phyloP scores from a whole-genome alignment of 2,797 vertebrate species.

The Erithacus rubecula region DNA sequence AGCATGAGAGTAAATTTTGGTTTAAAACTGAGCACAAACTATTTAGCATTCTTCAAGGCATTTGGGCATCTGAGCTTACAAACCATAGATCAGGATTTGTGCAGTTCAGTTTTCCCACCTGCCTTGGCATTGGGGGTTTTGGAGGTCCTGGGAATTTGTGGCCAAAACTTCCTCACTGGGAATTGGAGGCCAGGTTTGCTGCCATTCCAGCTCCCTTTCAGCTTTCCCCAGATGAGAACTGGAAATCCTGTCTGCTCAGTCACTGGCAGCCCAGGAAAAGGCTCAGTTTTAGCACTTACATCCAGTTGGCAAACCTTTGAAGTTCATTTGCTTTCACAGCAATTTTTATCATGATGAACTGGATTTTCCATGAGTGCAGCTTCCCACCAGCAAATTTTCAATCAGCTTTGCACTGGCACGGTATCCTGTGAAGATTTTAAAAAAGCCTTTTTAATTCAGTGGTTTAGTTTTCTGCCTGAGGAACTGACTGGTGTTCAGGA shows the following conservation, averaged over 20 bases:
- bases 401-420: not conserved
- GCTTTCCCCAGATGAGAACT: not conserved
- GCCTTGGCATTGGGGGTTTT: not conserved
- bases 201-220: not conserved
- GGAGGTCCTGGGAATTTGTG: not conserved
- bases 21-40: not conserved
- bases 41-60: not conserved
- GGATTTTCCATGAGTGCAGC: constrained; percentile 6
- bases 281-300: not conserved
- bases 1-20: not conserved
- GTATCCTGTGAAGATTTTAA: not conserved
- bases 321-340: not conserved
- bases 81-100: not conserved
- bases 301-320: not conserved
- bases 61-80: not conserved
- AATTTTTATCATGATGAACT: constrained; percentile 2
- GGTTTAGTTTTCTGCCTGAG: not conserved
- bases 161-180: not conserved
- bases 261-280: not conserved
- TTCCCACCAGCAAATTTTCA: not conserved
- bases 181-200: not conserved
- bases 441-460: not conserved
- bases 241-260: not conserved
- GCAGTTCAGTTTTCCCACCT: not conserved
- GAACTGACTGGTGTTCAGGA: not conserved